These are phyloP conservation scores for Spodoptera litura DNA, from an alignment of 1,140 invertebrate genomes.

Conservation along the genomic window DNA sequence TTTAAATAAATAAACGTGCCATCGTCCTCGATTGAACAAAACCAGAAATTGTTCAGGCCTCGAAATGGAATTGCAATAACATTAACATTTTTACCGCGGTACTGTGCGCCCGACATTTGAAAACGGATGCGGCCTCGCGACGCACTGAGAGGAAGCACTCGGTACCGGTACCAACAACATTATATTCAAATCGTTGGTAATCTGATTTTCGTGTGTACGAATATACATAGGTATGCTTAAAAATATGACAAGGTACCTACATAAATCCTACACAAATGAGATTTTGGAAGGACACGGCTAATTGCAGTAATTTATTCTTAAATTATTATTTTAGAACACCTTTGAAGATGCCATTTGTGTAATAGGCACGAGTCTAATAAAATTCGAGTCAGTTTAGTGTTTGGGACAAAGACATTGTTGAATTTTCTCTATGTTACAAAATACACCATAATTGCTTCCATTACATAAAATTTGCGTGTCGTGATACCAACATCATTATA, in stretches of 20 bases:
- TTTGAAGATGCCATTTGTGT: too few relatives aligned
- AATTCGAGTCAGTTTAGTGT: too few relatives aligned
- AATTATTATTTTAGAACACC: neutral
- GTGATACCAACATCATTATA: slow-evolving; percentile 38
- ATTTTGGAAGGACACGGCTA: neutral
- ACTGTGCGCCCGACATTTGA: slow-evolving; percentile 36
- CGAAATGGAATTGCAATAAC: slow-evolving; percentile 41
- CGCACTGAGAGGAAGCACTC: slow-evolving; percentile 37
- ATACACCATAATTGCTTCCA: neutral
- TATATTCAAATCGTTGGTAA: neutral
- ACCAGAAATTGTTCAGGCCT: slow-evolving; percentile 54
- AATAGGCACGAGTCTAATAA: too few relatives aligned
- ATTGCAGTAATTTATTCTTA: neutral
- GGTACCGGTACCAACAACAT: neutral
- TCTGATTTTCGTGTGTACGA: neutral
- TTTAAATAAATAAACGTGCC: slow-evolving; percentile 19
- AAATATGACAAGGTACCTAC: too few relatives aligned
- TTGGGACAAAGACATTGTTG: too few relatives aligned
- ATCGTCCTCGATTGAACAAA: slow-evolving; percentile 42
- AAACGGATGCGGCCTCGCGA: slow-evolving; percentile 53
- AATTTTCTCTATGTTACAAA: too few relatives aligned
- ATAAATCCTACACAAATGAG: too few relatives aligned
- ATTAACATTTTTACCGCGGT: slow-evolving; percentile 52
- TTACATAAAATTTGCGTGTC: slow-evolving; percentile 20
- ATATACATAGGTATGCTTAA: too few relatives aligned